Evolutionary conservation across 2,113 vertebrate genomes (phyloP).

Genomic region (Channa maculata): DNA sequence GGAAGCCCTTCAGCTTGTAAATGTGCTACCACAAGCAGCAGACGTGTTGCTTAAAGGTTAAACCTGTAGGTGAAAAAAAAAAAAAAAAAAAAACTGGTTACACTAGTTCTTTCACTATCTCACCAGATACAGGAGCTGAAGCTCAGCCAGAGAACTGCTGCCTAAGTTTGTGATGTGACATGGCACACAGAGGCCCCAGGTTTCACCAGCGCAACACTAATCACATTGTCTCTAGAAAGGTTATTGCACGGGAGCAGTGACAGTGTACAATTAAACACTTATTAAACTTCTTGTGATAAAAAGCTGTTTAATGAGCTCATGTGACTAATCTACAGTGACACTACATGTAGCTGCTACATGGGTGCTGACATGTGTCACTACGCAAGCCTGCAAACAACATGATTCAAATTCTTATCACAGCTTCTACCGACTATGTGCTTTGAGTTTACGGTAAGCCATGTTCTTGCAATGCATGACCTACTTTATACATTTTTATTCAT

Average conservation of each 20-base stretch:
- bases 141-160: conserved; percentile 17
- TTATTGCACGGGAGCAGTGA: not conserved
- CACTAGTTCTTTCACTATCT: conserved; percentile 41
- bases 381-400: conserved; percentile 16
- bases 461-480: not conserved
- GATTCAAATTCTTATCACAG: conserved; percentile 48
- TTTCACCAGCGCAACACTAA: conserved; percentile 7
- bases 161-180: conserved; percentile 20
- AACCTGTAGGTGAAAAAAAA: conserved; percentile 33
- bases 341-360: not conserved
- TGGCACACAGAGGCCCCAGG: not conserved
- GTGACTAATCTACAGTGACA: not conserved
- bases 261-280: not conserved
- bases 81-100: conserved; percentile 59
- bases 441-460: conserved; percentile 4
- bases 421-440: not conserved
- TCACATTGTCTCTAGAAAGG: not conserved
- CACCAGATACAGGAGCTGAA: conserved; percentile 45
- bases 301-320: not conserved
- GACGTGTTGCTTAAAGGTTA: conserved; percentile 29
- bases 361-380: conserved; percentile 29
- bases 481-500: not conserved
- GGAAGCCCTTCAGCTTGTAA: not conserved
- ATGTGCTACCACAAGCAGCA: conserved; percentile 6
- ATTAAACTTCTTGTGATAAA: not conserved